A percentile compares a stretch with the other conserved stretches of the same genome.
Conservation (phyloP, 92 coral and sea anemone species). For the Anthopleura xanthogrammica region DNA sequence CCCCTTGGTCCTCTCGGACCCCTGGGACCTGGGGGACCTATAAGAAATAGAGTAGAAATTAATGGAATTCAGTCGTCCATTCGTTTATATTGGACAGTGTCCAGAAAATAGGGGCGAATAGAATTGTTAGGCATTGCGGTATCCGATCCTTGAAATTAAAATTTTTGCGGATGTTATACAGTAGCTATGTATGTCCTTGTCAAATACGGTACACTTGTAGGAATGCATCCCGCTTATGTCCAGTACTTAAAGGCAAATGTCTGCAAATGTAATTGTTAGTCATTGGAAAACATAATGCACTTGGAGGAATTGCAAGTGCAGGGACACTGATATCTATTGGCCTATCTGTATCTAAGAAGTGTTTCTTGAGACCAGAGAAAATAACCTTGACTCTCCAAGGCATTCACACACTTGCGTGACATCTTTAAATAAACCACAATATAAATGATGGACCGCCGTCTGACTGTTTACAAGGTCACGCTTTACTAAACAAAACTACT, state of each 20-base stretch:
- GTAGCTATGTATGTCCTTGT: background rate
- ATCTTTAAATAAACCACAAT: background rate
- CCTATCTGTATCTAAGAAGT: too few relatives aligned
- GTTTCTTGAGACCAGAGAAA: background rate
- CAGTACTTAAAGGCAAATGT: too few relatives aligned
- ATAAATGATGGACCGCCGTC: too few relatives aligned
- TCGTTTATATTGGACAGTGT: background rate
- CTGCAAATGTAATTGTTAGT: too few relatives aligned
- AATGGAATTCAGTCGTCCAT: background rate
- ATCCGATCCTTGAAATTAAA: too few relatives aligned
- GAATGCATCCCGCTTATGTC: background rate
- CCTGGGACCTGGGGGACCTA: slow-evolving; percentile 60
- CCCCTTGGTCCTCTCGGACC: slow-evolving; percentile 72
- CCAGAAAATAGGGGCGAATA: too few relatives aligned
- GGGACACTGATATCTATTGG: too few relatives aligned
- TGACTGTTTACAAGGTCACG: background rate
- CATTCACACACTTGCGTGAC: slow-evolving; percentile 1
- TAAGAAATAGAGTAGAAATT: background rate
- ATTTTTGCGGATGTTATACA: too few relatives aligned
- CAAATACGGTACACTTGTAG: background rate
- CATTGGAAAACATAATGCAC: too few relatives aligned
- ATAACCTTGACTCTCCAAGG: background rate
- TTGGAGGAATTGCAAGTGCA: too few relatives aligned
- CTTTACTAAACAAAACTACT: background rate
- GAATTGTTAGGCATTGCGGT: too few relatives aligned